phyloP scores from a whole-genome alignment of 2,113 vertebrate genomes.

The Thermophis baileyi region DNA sequence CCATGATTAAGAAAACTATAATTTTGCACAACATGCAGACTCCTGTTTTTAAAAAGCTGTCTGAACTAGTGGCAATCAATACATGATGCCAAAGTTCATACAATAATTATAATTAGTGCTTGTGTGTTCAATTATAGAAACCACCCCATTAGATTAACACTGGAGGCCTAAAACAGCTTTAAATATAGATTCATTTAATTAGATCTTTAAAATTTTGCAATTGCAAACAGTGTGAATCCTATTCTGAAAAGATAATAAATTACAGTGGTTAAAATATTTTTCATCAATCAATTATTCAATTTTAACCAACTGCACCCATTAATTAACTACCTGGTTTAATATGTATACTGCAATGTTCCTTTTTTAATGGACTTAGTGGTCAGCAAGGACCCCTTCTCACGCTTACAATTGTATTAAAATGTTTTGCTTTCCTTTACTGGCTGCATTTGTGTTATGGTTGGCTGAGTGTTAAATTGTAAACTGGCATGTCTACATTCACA shows the following conservation, averaged over 20 bases:
- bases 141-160: background rate
- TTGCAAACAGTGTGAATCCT: background rate
- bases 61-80: background rate
- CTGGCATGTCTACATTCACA: background rate
- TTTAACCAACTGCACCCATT: background rate
- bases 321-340: background rate
- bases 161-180: background rate
- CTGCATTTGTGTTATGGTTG: background rate
- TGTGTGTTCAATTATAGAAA: background rate
- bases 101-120: background rate
- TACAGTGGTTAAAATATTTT: background rate
- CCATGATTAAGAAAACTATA: background rate
- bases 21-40: background rate
- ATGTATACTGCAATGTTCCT: background rate
- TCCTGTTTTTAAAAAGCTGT: background rate
- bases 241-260: background rate
- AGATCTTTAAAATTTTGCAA: background rate
- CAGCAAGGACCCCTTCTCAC: background rate
- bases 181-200: background rate
- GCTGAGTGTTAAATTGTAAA: background rate
- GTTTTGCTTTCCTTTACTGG: background rate
- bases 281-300: background rate
- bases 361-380: background rate
- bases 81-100: background rate
- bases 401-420: background rate